phyloP scores from a whole-genome alignment of 2,113 vertebrate genomes.

The Poeciliopsis occidentalis region DNA sequence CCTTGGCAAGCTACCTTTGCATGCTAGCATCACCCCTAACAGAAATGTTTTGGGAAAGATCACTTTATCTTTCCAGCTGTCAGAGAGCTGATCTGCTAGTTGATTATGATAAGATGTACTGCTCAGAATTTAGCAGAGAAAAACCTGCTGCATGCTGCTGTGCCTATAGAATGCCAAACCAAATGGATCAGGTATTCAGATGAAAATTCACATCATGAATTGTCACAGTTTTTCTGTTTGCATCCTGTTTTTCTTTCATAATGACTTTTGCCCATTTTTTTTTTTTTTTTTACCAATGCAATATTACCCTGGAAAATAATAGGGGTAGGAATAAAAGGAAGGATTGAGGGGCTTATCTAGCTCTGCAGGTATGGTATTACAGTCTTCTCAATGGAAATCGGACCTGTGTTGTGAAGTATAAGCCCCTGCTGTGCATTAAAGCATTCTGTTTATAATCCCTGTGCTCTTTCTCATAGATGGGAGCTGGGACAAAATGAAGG shows the following conservation, averaged over 20 bases:
- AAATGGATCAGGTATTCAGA: slow-evolving; percentile 12
- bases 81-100: slow-evolving; percentile 40
- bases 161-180: slow-evolving; percentile 18
- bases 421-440: too few relatives aligned
- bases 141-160: not conserved
- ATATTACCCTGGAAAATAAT: slow-evolving; percentile 52
- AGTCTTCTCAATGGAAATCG: too few relatives aligned
- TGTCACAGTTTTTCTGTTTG: slow-evolving; percentile 33
- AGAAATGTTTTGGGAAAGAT: too few relatives aligned
- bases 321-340: slow-evolving; percentile 48
- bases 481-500: too few relatives aligned
- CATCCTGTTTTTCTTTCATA: slow-evolving; percentile 38
- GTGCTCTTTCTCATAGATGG: too few relatives aligned
- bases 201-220: slow-evolving; percentile 44
- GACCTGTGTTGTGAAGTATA: too few relatives aligned
- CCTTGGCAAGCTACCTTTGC: slow-evolving; percentile 52
- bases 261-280: slow-evolving; percentile 32
- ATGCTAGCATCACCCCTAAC: slow-evolving; percentile 38
- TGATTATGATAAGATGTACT: slow-evolving; percentile 47
- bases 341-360: slow-evolving; percentile 66
- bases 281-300: slow-evolving; percentile 22
- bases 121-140: slow-evolving; percentile 18
- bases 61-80: too few relatives aligned
- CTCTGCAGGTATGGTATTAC: slow-evolving; percentile 67
- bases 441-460: too few relatives aligned